A percentile compares a stretch with the other conserved stretches of the same genome.
Conservation (phyloP, 2,888 invertebrate species). For the Baronia brevicornis region DNA sequence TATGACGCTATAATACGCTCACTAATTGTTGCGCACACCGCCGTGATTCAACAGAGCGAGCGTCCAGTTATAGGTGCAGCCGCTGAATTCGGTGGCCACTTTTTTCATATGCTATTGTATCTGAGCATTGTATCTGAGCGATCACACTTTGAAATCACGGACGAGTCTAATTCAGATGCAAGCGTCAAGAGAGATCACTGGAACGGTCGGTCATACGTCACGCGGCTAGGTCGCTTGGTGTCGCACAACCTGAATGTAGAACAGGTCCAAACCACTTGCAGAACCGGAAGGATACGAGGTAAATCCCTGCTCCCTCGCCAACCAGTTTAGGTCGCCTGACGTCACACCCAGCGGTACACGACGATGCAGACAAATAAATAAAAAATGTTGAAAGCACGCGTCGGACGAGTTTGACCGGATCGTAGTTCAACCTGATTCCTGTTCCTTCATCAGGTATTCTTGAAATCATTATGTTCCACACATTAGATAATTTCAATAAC, state of each 20-base stretch:
- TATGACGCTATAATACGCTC: slow-evolving; percentile 55
- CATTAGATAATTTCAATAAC: too few species aligned
- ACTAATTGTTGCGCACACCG: slow-evolving; percentile 67
- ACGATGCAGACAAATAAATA: slow-evolving; percentile 75
- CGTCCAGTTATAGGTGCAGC: slow-evolving; percentile 41
- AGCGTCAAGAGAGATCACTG: slow-evolving; percentile 24
- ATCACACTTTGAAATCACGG: slow-evolving; percentile 9
- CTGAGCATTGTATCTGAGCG: slow-evolving; percentile 1
- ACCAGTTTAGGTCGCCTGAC: slow-evolving; percentile 75
- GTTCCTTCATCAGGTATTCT: slow-evolving; percentile 60
- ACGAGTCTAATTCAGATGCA: slow-evolving; percentile 39
- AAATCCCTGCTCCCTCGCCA: slow-evolving; percentile 75
- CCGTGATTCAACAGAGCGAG: slow-evolving; percentile 58
- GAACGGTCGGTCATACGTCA: slow-evolving; percentile 49
- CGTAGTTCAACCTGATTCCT: slow-evolving; percentile 75
- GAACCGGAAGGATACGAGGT: slow-evolving; percentile 75
- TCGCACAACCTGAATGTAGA: slow-evolving; percentile 66
- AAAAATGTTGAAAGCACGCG: slow-evolving; percentile 76
- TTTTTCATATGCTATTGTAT: slow-evolving; percentile 4
- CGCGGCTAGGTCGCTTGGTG: slow-evolving; percentile 50
- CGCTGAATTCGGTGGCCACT: slow-evolving; percentile 9
- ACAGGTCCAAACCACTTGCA: slow-evolving; percentile 70
- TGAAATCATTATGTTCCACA: too few species aligned
- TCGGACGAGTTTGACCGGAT: slow-evolving; percentile 74
- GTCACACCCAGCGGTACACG: slow-evolving; percentile 73